Conservation (phyloP, 2,113 vertebrate genomes). For the Rhinogobius similis region DNA sequence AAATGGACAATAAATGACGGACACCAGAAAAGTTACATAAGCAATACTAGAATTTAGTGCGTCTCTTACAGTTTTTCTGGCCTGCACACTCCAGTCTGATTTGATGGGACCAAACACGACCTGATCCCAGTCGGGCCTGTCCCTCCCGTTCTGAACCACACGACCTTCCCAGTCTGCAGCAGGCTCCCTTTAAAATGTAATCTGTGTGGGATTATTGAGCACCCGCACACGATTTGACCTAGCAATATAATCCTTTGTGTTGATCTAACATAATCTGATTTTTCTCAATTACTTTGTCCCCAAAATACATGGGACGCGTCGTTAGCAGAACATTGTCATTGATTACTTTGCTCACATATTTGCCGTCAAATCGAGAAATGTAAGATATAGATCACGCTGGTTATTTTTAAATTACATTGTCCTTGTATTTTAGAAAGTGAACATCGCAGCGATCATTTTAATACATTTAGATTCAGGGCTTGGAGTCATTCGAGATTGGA, state of each 20-base stretch:
- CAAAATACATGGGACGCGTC: constrained; percentile 55
- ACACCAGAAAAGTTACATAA: no score
- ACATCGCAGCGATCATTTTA: constrained; percentile 42
- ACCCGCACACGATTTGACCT: constrained; percentile 67
- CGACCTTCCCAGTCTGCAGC: constrained; percentile 37
- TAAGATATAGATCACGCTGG: neutral
- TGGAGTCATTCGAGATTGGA: constrained; percentile 1
- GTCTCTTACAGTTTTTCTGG: neutral
- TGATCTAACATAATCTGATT: constrained; percentile 74
- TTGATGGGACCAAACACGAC: neutral
- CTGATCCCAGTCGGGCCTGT: constrained; percentile 47
- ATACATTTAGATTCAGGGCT: constrained; percentile 37
- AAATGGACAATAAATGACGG: no score
- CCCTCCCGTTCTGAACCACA: constrained; percentile 40
- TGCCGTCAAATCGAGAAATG: neutral
- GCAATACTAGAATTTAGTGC: no score
- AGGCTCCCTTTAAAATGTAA: constrained; percentile 72
- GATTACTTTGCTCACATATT: constrained; percentile 2
- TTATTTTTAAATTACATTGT: neutral
- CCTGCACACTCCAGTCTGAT: no score
- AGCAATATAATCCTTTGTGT: constrained; percentile 73
- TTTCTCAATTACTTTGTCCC: constrained; percentile 71
- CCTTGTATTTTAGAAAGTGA: no score
- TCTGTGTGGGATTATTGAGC: constrained; percentile 72
- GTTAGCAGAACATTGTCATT: constrained; percentile 54